Evolutionary conservation across 2,888 invertebrate genomes (phyloP), one percentile per base, ranked within the genome.

Genomic region (Drosophila prolongata): DNA sequence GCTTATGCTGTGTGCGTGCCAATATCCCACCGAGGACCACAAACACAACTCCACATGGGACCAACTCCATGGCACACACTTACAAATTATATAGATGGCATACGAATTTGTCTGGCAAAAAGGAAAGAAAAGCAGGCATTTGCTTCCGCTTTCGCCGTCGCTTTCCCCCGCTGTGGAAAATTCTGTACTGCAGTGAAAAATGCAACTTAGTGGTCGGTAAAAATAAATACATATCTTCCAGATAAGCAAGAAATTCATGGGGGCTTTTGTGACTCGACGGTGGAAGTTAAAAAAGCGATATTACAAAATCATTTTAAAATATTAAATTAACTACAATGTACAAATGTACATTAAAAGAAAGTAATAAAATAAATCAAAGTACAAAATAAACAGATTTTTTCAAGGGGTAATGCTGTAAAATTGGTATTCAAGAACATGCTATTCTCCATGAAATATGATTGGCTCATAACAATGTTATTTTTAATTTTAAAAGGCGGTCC

Each of bases 1-100:
- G 72, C 72, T 68, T 80, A 82, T 80, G 86, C 75, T 53, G 60
- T 43, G 58, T 67, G 86, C 78, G 86, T 80, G 75, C 80, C 79
- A 70, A 73, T 75, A 73, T 59, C 61, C 73, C 66, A 76, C 52
- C 44, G 37, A 53, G 52, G 56, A 19, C 30, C 44, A 14, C 50
- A 38, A 24, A 11, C 44, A 19, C 37, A 27, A 13, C 65, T 52
- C 43, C 65, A 53, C 65, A 65, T 53, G 65, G 38, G 66, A 53
- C 38, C 61, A 10, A n/a, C 49, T 30, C 16, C 30, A 6, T 30
- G 30, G 30, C 30, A 24, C 34, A 5, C 14, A 27, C 27, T 14
- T 10, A 34, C 14, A 61, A 14, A 24, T 47, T 11, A 10, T 40
- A 47, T 16, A 56, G 5, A 42, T 16, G 37, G 11, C 27, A 47